Evolutionary conservation across 2,113 vertebrate genomes (phyloP), one percentile per base, ranked within the genome.

Genomic region (Microtus richardsoni): DNA sequence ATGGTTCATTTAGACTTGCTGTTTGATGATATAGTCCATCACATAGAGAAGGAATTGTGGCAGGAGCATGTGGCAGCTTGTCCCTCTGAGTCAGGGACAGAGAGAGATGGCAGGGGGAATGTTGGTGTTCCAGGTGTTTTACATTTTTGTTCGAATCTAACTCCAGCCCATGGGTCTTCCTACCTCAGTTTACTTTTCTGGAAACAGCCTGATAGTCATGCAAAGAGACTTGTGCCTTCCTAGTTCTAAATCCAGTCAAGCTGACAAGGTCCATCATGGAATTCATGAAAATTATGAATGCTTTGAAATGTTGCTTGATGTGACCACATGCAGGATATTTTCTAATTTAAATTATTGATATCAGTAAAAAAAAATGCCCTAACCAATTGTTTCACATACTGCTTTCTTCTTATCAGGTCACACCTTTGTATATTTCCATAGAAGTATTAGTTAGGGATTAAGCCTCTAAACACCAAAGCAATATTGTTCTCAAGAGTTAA

Each of bases 291-390:
- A 84, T 10, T 17, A 64, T 12, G 5, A 4, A 30, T 84, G 9
- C 8, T 88, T n/a, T 85, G 58, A 96, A 82, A 73, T 58, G n/a
- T 36, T 89, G 26, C 36, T 94, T 79, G 41, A 91, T 36, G 47
- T 94, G 78, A 62, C 79, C 10, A 92, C 41, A 71, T 1, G 19
- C 2, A 70, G 12, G 14, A n/a, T 44, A 64, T 83, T 77, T 74
- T 60, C 49, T 91, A 8, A 5, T 71, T 84, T 75, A 94, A 58
- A 75, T 49, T 24, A 28, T 22, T 54, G 6, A 82, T 94, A 77
- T 9, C 12, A 24, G 16, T 28, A 1, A 36, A 68, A 47, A 41
- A 28, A 64, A 30, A 66, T 28, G 24, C 14, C 70, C 44, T 92
- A 66, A 41, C 4, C 1, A 70, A 75, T 41, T 86, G 2, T 62